Base-by-base conservation (phyloP, 1,140 invertebrate genomes). In the Zaprionus kolodkinae region DNA sequence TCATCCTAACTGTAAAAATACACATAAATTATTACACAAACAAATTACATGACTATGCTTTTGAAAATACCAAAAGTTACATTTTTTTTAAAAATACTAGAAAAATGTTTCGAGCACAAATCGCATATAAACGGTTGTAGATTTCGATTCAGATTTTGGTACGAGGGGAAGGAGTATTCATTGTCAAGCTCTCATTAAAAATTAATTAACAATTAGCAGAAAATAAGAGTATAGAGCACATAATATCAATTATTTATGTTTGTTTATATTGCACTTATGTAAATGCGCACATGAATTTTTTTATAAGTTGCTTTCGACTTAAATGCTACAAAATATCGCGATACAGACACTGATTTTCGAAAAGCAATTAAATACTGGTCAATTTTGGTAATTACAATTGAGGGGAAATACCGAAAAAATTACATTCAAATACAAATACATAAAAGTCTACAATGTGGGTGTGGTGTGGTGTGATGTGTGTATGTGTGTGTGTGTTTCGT, bases 181-280 rank as follows among this genome's bases (percentile, higher is more conserved):
- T 81, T 73, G 75, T 83, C 81, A 81, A 88, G 84, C 70, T 84
- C 68, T 88, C 59, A 77, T 85, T 89, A 88, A 81, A 89, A 89
- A 88, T 89, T 89, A 88, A 89, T 89, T 85, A 89, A 88, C 85
- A 88, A 90, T 84, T 77, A 78, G 69, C 73, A 75, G 55, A 87
- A 88, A 68, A 50, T 72, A 78, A 25, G 45, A 11, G 45, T 72
- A 72, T 72, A 72, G 74, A 88, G 85, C 74, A 88, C 74, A 84
- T 80, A 83, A 75, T 88, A 75, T 81, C 61, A 59, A 75, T 87
- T 40, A 59, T 79, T 76, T 66, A 69, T 68, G 54, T 45, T 56
- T 68, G 13, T 64, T 54, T 71, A 80, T 89, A 81, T 89, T 85
- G 82, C 82, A 85, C 81, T 84, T 74, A 17, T 50, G 17, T 50